Evolutionary conservation across 2,113 vertebrate genomes (phyloP).

Genomic region (Opisthocomus hoazin): DNA sequence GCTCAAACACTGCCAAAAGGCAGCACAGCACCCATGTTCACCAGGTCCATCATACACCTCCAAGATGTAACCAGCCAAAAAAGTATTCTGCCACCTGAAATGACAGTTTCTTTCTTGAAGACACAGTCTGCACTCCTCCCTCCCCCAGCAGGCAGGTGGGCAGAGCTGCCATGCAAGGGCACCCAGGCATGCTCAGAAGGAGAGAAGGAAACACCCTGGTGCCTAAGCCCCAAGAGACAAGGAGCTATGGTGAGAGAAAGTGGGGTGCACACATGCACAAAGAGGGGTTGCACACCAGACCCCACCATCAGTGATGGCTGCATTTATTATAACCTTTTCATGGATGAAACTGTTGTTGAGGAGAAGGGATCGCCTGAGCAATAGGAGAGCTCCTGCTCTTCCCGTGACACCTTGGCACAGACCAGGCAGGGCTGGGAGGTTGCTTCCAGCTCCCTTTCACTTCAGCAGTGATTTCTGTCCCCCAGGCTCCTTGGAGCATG

Average conservation of each 20-base stretch:
- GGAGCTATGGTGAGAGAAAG: background rate
- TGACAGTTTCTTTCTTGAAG: background rate
- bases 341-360: rapidly evolving
- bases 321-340: background rate
- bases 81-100: background rate
- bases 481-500: background rate
- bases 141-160: background rate
- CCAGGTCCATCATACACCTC: rapidly evolving
- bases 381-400: rapidly evolving
- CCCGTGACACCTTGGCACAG: rapidly evolving
- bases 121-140: background rate
- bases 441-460: background rate
- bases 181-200: background rate
- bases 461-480: background rate
- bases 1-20: background rate
- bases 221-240: background rate
- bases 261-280: rapidly evolving
- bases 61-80: background rate
- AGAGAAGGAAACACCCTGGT: background rate
- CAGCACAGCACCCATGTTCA: background rate
- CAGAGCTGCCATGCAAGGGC: background rate
- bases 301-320: background rate
- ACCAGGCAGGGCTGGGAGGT: background rate
- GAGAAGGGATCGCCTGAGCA: background rate
- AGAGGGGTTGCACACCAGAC: background rate